Base-by-base conservation (phyloP, 2,113 vertebrate species). In the Pteronura brasiliensis region DNA sequence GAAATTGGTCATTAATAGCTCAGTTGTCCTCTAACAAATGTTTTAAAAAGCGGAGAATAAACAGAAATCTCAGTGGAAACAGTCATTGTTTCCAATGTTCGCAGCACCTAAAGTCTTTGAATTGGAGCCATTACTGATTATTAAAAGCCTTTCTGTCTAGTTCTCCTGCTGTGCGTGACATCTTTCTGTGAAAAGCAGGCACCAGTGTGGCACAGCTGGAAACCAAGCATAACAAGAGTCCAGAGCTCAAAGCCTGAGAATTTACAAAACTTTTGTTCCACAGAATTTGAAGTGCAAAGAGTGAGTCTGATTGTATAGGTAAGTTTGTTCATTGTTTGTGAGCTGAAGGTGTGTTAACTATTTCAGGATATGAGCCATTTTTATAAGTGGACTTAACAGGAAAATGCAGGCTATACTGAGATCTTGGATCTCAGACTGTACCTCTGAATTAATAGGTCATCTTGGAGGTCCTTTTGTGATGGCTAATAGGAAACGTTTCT, bases 141-240 rank as follows among this genome's bases (percentile, higher is more conserved):
- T 97, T 97, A 98, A 97, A 95, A 84, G 76, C 39, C 61, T 88
- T 96, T 92, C 74, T 84, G 76, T 84, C 84, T 97, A 88, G 76
- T 84, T 98, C 88, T 96, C 96, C 74, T 97, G 89, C 93, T 97
- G 90, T 97, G 80, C 2, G 0, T 27, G 18, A 13, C 59, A 95
- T 74, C 71, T 95, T 95, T 88, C 81, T 97, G 92, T 97, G 97
- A 96, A 98, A 98, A 95, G 81, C 42, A 97, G 76, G 36, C 65
- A 71, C 86, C 94, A 87, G 25, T 47, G 63, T 91, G 82, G 14
- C 88, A 85, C 96, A 97, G 85, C 52, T 80, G 88, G 89, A 95
- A 67, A 65, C 14, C 15, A 96, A 93, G 21, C 55, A 67, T 31
- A 61, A 96, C 44, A 97, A 67, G 74, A 52, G 52, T 88, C 83